Percentiles rank a stretch among this genome's conserved stretches.
Evolutionary conservation across 2,797 vertebrate species (phyloP).

Genomic region (Spondyliosoma cantharus): DNA sequence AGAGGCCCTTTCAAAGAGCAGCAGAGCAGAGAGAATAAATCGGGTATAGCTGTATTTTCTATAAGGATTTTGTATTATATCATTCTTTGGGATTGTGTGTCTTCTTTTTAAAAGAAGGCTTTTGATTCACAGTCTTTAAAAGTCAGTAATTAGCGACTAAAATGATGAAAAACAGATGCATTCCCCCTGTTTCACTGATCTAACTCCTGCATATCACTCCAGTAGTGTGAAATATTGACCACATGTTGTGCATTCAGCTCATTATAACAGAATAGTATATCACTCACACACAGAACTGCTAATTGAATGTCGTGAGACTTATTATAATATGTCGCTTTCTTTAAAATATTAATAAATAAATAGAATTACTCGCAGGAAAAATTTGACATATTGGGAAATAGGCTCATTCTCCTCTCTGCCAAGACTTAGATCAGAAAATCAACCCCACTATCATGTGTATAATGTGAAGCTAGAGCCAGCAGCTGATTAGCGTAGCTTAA

Average conservation of each 20-base stretch:
- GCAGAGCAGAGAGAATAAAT: not conserved
- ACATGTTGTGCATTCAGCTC: constrained; percentile 1
- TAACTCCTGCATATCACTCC: constrained; percentile 1
- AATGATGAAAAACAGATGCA: too few relatives aligned
- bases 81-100: not conserved
- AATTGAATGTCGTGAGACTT: constrained; percentile 14
- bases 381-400: not conserved
- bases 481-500: not conserved
- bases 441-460: not conserved
- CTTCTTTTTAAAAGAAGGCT: not conserved
- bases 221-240: constrained; percentile 15
- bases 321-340: not conserved
- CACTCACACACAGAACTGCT: not conserved
- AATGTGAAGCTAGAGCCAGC: not conserved
- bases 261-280: constrained; percentile 15
- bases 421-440: not conserved
- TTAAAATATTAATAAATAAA: not conserved
- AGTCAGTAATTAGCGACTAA: not conserved
- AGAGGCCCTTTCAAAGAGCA: not conserved
- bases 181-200: not conserved
- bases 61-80: not conserved
- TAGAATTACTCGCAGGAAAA: not conserved
- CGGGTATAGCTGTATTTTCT: not conserved
- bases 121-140: not conserved
- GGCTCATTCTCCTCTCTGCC: not conserved